phyloP scores from a whole-genome alignment of 2,888 invertebrate genomes.

The Drosophila algonquin region DNA sequence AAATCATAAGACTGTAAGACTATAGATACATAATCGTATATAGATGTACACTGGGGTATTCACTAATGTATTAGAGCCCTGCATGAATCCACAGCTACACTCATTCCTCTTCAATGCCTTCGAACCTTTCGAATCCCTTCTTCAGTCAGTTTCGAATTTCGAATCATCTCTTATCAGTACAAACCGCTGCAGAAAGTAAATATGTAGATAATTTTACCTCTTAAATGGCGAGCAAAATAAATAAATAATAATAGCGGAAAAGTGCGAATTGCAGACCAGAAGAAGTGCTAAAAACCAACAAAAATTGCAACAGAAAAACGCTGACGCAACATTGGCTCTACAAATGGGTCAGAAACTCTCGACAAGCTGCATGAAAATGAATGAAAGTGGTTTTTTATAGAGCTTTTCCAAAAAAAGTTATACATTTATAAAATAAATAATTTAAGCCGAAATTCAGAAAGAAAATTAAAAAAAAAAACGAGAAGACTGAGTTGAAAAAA shows the following conservation, averaged over 20 bases:
- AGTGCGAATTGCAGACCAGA: conserved; percentile 28
- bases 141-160: no score
- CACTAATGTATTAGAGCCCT: no score
- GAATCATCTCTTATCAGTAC: no score
- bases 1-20: no score
- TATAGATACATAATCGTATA: no score
- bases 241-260: conserved; percentile 10
- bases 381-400: not conserved
- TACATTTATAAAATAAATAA: conserved; percentile 26
- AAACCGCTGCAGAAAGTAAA: no score
- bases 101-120: no score
- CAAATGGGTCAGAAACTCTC: conserved; percentile 29
- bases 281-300: conserved; percentile 20
- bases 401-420: conserved; percentile 1
- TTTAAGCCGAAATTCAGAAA: conserved; percentile 32
- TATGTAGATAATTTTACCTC: not conserved
- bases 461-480: conserved; percentile 30
- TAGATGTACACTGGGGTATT: no score
- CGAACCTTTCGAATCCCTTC: no score
- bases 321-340: conserved; percentile 29
- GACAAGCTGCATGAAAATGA: conserved; percentile 39
- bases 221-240: not conserved
- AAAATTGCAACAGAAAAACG: conserved; percentile 24
- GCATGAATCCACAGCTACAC: no score
- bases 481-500: not conserved